phyloP scores from a whole-genome alignment of 2,113 vertebrate species.

The Acinonyx jubatus region DNA sequence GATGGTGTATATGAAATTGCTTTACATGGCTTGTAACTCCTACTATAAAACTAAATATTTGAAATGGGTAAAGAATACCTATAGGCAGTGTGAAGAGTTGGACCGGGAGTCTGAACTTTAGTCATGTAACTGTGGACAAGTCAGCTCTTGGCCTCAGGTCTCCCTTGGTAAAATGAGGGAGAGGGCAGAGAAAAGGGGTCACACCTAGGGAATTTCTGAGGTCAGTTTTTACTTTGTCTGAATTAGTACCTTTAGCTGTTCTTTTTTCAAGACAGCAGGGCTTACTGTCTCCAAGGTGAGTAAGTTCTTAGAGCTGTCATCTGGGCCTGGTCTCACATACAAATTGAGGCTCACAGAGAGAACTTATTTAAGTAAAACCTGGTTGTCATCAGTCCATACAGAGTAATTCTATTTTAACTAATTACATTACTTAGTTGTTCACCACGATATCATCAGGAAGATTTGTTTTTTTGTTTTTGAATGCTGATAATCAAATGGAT shows the following conservation, averaged over 20 bases:
- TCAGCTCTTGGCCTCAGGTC: background rate
- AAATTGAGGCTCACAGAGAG: background rate
- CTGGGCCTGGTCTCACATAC: background rate
- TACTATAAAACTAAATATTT: background rate
- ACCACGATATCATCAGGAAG: background rate
- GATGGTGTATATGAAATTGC: background rate
- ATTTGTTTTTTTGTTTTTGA: background rate
- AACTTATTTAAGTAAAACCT: background rate
- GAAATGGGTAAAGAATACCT: background rate
- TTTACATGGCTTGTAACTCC: background rate
- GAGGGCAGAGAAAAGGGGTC: background rate
- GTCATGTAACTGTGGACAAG: background rate
- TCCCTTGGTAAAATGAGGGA: background rate
- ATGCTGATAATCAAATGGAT: background rate
- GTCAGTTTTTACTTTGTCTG: background rate
- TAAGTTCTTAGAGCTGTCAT: background rate
- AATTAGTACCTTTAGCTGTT: background rate
- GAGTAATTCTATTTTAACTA: constrained; percentile 3
- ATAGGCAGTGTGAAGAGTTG: background rate
- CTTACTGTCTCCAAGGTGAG: background rate
- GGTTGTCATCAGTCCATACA: background rate
- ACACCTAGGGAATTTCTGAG: background rate
- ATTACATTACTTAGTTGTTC: constrained; percentile 3
- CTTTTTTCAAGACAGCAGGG: background rate
- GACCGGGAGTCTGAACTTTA: background rate